These are phyloP conservation scores for Lota lota DNA, from an alignment of 2,113 vertebrate genomes.

Conservation along the genomic window DNA sequence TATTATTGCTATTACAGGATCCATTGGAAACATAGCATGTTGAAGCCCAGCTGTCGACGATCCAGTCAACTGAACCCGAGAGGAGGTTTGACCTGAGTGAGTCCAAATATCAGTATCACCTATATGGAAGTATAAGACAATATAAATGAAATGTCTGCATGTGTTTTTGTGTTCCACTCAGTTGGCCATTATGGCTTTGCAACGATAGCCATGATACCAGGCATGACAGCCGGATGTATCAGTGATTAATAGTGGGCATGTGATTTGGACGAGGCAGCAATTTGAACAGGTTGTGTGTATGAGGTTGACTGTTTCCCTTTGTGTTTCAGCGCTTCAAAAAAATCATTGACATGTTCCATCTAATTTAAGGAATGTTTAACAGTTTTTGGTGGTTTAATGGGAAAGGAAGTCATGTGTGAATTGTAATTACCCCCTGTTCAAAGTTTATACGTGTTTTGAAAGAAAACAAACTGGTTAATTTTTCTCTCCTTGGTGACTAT, in stretches of 20 bases:
- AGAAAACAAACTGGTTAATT: conserved; percentile 65
- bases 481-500: conserved; percentile 45
- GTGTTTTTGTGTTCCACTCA: conserved; percentile 52
- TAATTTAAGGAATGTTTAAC: conserved; percentile 71
- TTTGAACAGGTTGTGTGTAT: conserved; percentile 37
- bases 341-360: conserved; percentile 64
- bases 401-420: conserved; percentile 59
- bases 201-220: conserved; percentile 36
- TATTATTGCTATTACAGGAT: conserved; percentile 13
- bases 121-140: conserved; percentile 24
- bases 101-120: conserved; percentile 7
- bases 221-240: conserved; percentile 53
- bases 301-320: conserved; percentile 43
- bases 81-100: conserved; percentile 1
- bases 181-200: conserved; percentile 56
- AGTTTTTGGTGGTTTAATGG: conserved; percentile 51
- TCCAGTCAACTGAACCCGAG: conserved; percentile 3
- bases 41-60: background rate
- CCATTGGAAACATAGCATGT: background rate
- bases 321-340: conserved; percentile 41
- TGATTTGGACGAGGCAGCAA: conserved; percentile 44
- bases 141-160: conserved; percentile 22
- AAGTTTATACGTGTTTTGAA: conserved; percentile 68
- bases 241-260: conserved; percentile 60
- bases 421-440: conserved; percentile 71